Base-by-base conservation (phyloP, 2,888 invertebrate genomes). In the Harmothoe impar region DNA sequence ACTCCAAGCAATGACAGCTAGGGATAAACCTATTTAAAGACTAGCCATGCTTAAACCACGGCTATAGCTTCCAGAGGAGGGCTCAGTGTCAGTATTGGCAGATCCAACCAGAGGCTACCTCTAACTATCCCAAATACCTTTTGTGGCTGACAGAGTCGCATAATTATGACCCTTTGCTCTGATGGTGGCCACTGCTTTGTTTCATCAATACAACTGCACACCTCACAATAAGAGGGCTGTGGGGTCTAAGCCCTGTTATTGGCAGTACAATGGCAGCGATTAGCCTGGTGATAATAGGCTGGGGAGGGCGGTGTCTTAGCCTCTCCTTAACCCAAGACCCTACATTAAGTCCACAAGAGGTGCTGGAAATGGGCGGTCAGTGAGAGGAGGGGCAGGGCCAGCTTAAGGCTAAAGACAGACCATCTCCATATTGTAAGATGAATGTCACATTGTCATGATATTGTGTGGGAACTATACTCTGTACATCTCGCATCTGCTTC, bases 301-400 rank as follows among this genome's bases (percentile, higher is more conserved):
- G 0, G 25, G 3, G 72, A 72, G 29, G 31, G 43, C 43, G 43
- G 43, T 43, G 43, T 25, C 72, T 25, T 25, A 62, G 62, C n/a
- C 23, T n/a, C 62, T n/a, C n/a, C n/a, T 62, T n/a, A 20, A 62
- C 62, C 62, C n/a, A n/a, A 15, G 15, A 62, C 62, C 62, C 3
- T 62, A 1, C 15, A 29, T 72, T 15, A 62, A 29, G 72, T 29
- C n/a, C 29, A 29, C 15, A 29, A 72, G 62, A 72, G 72, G 62
- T 62, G 62, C 62, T 29, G 72, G 29, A n/a, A 72, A 29, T 72
- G 72, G 72, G 72, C 1, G 72, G 68, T 62, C 20, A 62, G 62
- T 62, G 62, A n/a, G 20, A n/a, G 62, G 20, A 62, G 10, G 10
- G 43, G 43, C 43, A 10, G 43, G 43, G 5, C 43, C 43, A 43